phyloP scores from a whole-genome alignment of 2,113 vertebrate genomes.

The Chrysochloris asiatica region DNA sequence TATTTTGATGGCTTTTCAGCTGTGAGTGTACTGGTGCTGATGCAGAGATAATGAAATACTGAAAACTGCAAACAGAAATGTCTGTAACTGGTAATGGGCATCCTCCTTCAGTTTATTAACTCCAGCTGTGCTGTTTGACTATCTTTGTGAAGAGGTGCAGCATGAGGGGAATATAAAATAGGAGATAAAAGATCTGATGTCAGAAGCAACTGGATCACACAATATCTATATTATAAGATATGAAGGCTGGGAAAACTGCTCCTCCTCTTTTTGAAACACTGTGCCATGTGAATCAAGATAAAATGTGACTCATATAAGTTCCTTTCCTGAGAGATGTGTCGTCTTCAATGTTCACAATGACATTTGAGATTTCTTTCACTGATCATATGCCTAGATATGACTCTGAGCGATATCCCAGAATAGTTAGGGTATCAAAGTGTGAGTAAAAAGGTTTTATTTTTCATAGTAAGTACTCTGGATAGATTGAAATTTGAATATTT shows the following conservation, averaged over 20 bases:
- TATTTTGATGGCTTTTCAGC: slow-evolving; percentile 87
- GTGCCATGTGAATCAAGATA: slow-evolving; percentile 26
- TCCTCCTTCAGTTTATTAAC: slow-evolving; percentile 86
- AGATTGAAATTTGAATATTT: neutral
- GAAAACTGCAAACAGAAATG: slow-evolving; percentile 83
- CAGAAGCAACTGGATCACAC: slow-evolving; percentile 70
- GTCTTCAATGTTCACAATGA: neutral
- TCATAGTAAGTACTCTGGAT: neutral
- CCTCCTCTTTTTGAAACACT: slow-evolving; percentile 15
- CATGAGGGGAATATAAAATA: slow-evolving; percentile 76
- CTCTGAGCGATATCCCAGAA: slow-evolving; percentile 10
- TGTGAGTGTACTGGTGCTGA: slow-evolving; percentile 82
- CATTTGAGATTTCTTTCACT: neutral
- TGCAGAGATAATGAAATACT: slow-evolving; percentile 88
- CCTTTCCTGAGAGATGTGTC: neutral
- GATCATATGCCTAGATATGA: neutral
- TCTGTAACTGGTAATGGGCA: slow-evolving; percentile 86
- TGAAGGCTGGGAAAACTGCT: slow-evolving; percentile 59
- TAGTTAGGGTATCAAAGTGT: neutral
- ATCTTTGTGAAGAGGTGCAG: slow-evolving; percentile 77
- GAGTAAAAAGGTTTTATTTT: neutral
- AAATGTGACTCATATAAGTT: slow-evolving; percentile 37
- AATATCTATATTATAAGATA: slow-evolving; percentile 43
- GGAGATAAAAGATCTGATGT: slow-evolving; percentile 74
- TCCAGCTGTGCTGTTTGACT: slow-evolving; percentile 86